These are phyloP conservation scores for Pavo muticus DNA, from an alignment of 2,113 vertebrate genomes.

Conservation along the genomic window DNA sequence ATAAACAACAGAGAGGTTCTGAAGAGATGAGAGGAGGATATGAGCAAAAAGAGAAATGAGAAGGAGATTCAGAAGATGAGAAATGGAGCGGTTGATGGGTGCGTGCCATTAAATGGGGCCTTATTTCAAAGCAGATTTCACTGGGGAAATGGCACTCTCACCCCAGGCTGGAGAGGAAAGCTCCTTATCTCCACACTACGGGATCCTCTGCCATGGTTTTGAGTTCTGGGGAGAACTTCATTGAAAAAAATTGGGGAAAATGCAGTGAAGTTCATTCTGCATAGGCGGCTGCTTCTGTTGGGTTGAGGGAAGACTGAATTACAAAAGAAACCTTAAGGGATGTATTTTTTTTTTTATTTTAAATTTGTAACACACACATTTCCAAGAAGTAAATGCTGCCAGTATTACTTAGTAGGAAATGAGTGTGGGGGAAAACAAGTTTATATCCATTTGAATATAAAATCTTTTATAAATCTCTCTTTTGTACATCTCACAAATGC, in stretches of 20 bases:
- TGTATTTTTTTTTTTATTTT: slow-evolving; percentile 22
- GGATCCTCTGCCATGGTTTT: neutral
- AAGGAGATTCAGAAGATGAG: neutral
- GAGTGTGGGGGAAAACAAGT: neutral
- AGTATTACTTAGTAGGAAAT: neutral
- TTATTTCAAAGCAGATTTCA: neutral
- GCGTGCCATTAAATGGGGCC: rapidly evolving
- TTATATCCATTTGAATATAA: slow-evolving; percentile 33
- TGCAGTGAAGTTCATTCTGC: neutral
- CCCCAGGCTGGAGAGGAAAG: neutral
- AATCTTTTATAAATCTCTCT: neutral
- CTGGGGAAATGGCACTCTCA: neutral
- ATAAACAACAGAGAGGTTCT: neutral
- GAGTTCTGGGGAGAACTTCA: neutral
- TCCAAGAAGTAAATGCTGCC: neutral
- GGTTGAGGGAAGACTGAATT: neutral
- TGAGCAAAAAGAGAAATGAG: neutral
- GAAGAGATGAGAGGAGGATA: neutral
- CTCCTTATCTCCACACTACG: neutral
- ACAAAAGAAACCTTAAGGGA: neutral
- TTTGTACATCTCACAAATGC: neutral
- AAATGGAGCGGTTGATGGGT: neutral
- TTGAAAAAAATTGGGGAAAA: neutral
- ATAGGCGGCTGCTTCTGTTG: neutral
- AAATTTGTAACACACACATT: neutral